Base-by-base conservation (phyloP, 2,797 vertebrate species). In the Naso thynnoides region DNA sequence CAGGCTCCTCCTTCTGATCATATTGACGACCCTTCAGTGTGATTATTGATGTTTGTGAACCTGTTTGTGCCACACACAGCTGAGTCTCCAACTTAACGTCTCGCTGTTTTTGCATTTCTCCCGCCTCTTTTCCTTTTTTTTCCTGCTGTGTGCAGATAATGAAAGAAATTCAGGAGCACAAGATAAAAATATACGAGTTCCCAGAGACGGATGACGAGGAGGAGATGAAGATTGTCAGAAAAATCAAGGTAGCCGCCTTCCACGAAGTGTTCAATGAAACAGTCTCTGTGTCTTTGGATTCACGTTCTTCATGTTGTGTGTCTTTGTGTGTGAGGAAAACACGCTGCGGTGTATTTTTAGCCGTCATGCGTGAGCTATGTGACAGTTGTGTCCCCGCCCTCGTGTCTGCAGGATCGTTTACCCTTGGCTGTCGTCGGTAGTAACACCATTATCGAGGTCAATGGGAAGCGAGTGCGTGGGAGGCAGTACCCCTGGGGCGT, bases 131-230 rank as follows among this genome's bases (percentile, higher is more conserved):
- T 16, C 27, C 14, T 42, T 29, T 2, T 42, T 45, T 21, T 41
- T 9, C 71, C 26, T 45, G 36, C 47, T 72, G 4, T 69, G 16
- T 82, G 19, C 58, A 98, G 97, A 98, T 99, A 92, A 98, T 98
- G 96, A 95, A 96, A 93, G 97, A 98, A 94, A 98, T 99, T 80
- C 96, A 96, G 86, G 97, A 98, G 82, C 96, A 99, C 88, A 98
- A 98, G 96, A 99, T 98, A 83, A 98, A 97, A 94, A 96, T 98
- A 92, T 99, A 99, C 60, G 96, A 99, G 91, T 99, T 98, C 86
- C 97, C 97, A 26, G 97, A 99, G 86, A 98, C 96, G 0, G 96
- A 98, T 65, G 97, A 98, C 72, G 97, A 99, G 89, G 97, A 99
- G 92, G 97, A 99, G 91, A 97, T 95, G 90, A 98, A 96, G 88